A percentile compares a stretch with the other conserved stretches of the same genome.
phyloP scores from a whole-genome alignment of 2,113 vertebrate species.

The Ictalurus furcatus region DNA sequence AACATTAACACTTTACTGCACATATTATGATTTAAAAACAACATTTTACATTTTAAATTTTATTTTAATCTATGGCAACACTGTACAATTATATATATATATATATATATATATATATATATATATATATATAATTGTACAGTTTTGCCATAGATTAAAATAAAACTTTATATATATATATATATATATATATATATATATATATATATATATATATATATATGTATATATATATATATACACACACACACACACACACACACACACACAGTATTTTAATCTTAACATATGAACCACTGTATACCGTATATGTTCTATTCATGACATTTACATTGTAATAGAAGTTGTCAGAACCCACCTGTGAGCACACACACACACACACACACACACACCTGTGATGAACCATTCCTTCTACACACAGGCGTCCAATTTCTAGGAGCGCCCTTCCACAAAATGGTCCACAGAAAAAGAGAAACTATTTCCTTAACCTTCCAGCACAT shows the following conservation, averaged over 20 bases:
- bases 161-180: too few relatives aligned
- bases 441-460: neutral
- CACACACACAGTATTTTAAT: neutral
- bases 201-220: too few relatives aligned
- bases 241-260: too few relatives aligned
- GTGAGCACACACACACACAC: neutral
- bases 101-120: too few relatives aligned
- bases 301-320: neutral
- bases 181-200: too few relatives aligned
- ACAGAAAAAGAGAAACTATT: neutral
- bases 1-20: conserved; percentile 46
- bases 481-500: conserved; percentile 20
- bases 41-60: neutral
- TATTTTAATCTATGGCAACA: neutral
- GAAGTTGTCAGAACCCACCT: neutral
- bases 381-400: conserved; percentile 8
- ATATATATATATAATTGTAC: too few relatives aligned
- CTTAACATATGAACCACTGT: neutral
- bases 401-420: neutral
- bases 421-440: neutral
- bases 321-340: neutral
- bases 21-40: neutral
- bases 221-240: too few relatives aligned
- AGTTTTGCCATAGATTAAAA: too few relatives aligned
- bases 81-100: neutral